A percentile compares a stretch with the other conserved stretches of the same genome.
These are phyloP conservation scores for Allobates femoralis DNA, from an alignment of 2,797 vertebrate genomes.

Conservation along the genomic window DNA sequence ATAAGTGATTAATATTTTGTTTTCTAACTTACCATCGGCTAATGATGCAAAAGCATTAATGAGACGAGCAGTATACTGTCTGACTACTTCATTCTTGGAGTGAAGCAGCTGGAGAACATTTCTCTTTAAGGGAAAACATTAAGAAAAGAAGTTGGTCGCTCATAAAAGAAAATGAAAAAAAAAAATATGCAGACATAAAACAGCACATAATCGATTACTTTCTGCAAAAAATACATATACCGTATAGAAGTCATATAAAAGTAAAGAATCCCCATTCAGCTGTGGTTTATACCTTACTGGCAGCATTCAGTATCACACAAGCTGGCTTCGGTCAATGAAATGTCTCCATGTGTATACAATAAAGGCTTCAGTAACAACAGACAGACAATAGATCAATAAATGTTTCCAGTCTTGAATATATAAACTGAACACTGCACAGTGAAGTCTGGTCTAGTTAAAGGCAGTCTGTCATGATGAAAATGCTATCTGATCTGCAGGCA, in stretches of 20 bases:
- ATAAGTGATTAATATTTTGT: neutral
- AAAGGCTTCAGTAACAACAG: too few relatives aligned
- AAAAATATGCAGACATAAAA: neutral
- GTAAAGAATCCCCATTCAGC: neutral
- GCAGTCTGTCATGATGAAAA: too few relatives aligned
- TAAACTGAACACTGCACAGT: too few relatives aligned
- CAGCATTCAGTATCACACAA: neutral
- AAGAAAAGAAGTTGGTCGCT: neutral
- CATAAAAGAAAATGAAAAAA: neutral
- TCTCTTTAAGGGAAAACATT: slow-evolving; percentile 73
- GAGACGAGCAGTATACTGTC: slow-evolving; percentile 89
- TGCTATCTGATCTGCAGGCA: too few relatives aligned
- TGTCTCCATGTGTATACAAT: neutral
- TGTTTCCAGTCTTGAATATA: too few relatives aligned
- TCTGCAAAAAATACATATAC: neutral
- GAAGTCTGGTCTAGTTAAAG: too few relatives aligned
- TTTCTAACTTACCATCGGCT: slow-evolving; percentile 82
- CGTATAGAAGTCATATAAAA: neutral
- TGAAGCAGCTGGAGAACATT: slow-evolving; percentile 82
- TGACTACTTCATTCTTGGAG: slow-evolving; percentile 85
- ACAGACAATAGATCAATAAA: too few relatives aligned
- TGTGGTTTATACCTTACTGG: neutral
- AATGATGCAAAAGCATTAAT: slow-evolving; percentile 92
- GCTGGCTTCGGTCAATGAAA: too few relatives aligned
- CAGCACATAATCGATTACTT: neutral